Conservation (phyloP, 2,113 vertebrate species). For the Pituophis catenifer region DNA sequence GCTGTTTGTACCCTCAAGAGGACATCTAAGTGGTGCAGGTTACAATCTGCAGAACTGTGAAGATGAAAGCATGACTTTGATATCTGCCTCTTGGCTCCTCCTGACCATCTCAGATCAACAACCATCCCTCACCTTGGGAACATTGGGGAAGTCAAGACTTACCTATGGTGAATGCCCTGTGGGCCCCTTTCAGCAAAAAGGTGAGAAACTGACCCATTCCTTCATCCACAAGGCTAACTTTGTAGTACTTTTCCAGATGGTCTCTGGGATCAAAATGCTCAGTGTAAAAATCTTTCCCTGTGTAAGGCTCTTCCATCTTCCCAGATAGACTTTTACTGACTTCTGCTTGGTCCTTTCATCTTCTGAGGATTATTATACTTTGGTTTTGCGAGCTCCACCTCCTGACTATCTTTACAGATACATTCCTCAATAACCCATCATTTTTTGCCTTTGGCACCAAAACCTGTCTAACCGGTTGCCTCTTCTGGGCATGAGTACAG, state of each 20-base stretch:
- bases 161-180: background rate
- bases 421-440: no score
- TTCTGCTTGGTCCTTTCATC: background rate
- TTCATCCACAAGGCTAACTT: background rate
- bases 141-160: background rate
- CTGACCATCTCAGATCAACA: background rate
- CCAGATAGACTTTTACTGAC: background rate
- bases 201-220: accelerated
- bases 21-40: background rate
- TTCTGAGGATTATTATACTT: background rate
- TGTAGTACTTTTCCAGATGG: background rate
- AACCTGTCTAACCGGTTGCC: accelerated
- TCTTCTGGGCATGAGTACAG: no score
- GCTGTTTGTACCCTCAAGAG: background rate
- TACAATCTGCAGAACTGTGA: background rate
- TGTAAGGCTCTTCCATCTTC: background rate
- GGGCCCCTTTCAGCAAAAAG: background rate
- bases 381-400: background rate
- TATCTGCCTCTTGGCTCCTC: background rate
- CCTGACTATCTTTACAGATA: background rate
- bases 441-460: accelerated
- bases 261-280: background rate
- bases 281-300: background rate
- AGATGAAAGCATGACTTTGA: background rate
- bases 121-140: background rate